phyloP scores from a whole-genome alignment of 1,140 invertebrate species.

The Xylocopa sonorina region DNA sequence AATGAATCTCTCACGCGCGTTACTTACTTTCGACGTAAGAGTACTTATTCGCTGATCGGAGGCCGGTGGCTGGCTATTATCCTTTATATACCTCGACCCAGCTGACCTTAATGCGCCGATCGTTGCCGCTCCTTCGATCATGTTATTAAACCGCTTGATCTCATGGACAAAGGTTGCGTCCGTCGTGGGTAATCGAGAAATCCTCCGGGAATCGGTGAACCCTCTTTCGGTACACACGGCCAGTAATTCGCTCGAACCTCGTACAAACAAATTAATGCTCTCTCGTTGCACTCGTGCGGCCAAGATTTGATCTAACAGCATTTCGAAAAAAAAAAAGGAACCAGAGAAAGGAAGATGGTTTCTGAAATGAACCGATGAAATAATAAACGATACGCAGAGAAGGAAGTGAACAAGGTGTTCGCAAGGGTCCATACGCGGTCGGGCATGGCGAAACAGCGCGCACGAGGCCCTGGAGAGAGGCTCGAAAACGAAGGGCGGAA shows the following conservation, averaged over 20 bases:
- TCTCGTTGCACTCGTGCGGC: constrained; percentile 1
- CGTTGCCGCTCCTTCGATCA: constrained; percentile 63
- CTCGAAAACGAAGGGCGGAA: not conserved
- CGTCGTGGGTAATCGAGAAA: constrained; percentile 51
- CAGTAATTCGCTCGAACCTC: not conserved
- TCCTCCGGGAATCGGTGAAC: constrained; percentile 22
- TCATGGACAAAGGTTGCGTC: constrained; percentile 58
- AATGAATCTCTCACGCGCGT: constrained; percentile 43
- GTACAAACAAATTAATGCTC: constrained; percentile 50
- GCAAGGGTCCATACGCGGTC: no score
- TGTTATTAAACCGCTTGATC: constrained; percentile 65
- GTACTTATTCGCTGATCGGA: constrained; percentile 50
- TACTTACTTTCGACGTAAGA: constrained; percentile 35
- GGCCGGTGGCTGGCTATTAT: constrained; percentile 67
- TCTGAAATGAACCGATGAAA: no score
- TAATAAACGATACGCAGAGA: no score
- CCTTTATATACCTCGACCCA: constrained; percentile 64
- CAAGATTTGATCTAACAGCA: no score
- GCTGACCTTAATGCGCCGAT: constrained; percentile 64
- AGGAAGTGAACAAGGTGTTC: no score
- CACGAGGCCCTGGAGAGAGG: no score
- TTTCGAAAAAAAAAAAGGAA: no score
- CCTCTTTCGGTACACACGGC: not conserved
- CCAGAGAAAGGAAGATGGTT: no score
- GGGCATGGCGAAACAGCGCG: no score